Conservation (phyloP, 2,797 vertebrate genomes). For the Alectoris magna region DNA sequence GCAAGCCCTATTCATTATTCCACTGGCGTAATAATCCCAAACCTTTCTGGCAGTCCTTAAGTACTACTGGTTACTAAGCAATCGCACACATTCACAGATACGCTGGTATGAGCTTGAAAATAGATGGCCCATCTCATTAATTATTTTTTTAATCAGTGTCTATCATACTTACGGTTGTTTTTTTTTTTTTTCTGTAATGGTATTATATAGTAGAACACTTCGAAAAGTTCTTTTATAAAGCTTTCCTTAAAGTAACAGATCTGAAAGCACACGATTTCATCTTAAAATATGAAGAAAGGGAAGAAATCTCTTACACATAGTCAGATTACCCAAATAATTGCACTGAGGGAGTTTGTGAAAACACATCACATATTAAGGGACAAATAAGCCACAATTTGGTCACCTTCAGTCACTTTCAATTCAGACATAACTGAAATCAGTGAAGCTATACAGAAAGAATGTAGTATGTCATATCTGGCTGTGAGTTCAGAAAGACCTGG, state of each 20-base stretch:
- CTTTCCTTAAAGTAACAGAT: not conserved
- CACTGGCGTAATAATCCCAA: not conserved
- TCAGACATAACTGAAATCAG: not conserved
- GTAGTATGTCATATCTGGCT: not conserved
- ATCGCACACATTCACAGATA: not conserved
- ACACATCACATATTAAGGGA: not conserved
- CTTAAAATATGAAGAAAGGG: not conserved
- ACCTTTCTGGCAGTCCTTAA: not conserved
- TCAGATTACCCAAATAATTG: not conserved
- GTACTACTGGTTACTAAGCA: not conserved
- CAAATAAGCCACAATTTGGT: conserved; percentile 10
- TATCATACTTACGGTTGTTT: not conserved
- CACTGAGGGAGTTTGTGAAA: not conserved
- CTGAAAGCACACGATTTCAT: not conserved
- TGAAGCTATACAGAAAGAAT: not conserved
- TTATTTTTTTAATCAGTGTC: not conserved
- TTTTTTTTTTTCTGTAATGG: not conserved
- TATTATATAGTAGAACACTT: not conserved
- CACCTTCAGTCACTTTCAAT: not conserved
- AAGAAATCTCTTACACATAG: not conserved
- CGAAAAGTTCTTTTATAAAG: not conserved
- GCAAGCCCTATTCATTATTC: not conserved
- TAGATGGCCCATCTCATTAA: not conserved
- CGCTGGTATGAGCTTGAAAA: not conserved
- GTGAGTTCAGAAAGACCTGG: not conserved